Conservation (phyloP, 2,113 vertebrate genomes). For the Chloropsis cyanopogon region DNA sequence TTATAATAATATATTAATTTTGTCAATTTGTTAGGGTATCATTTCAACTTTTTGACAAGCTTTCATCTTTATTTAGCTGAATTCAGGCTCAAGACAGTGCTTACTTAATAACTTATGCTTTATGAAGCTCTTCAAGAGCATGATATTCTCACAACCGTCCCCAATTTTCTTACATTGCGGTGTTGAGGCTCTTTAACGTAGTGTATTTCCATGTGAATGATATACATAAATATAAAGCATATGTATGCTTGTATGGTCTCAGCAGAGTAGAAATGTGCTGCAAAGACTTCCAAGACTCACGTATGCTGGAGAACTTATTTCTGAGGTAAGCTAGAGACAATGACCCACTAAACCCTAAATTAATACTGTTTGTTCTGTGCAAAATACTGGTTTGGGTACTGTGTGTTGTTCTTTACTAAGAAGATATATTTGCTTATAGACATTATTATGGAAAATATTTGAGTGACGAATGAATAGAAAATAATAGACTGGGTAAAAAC, state of each 20-base stretch:
- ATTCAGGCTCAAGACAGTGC: conserved; percentile 35
- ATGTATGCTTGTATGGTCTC: background rate
- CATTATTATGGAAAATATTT: background rate
- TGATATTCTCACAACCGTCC: conserved; percentile 17
- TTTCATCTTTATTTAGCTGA: conserved; percentile 76
- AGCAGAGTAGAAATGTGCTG: conserved; percentile 19
- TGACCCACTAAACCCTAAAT: background rate
- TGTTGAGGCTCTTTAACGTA: conserved; percentile 10
- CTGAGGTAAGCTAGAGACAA: conserved; percentile 66
- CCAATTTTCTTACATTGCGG: conserved; percentile 5
- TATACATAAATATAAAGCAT: background rate
- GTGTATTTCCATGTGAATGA: conserved; percentile 15
- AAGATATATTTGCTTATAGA: background rate
- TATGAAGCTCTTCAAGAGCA: conserved; percentile 6
- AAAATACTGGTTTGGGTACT: background rate
- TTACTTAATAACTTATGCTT: conserved; percentile 65
- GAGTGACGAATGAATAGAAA: background rate
- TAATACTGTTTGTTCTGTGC: background rate
- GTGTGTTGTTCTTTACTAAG: background rate
- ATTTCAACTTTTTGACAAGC: conserved; percentile 77
- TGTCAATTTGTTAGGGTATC: conserved; percentile 75
- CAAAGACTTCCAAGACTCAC: background rate
- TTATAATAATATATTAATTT: conserved; percentile 78
- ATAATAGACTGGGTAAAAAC: background rate
- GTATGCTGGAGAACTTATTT: background rate